phyloP scores from a whole-genome alignment of 37 sponge, comb jelly and placozoan genomes.

The Aphrocallistes beatrix region DNA sequence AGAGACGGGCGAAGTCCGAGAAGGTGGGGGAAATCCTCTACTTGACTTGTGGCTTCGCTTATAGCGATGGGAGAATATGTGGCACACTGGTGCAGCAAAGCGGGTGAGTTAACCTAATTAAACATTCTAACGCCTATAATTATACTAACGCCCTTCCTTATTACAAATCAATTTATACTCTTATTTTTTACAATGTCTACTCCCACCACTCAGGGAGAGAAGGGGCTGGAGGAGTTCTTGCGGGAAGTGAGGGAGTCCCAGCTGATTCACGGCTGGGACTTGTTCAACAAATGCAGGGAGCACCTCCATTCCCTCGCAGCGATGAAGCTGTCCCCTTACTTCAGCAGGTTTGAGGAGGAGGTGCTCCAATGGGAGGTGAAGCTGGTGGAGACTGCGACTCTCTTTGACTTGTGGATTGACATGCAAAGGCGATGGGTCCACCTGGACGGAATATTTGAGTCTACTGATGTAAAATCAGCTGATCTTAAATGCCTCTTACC shows the following conservation, averaged over 20 bases:
- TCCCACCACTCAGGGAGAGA: too few relatives aligned
- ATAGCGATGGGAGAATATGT: too few relatives aligned
- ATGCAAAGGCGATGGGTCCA: conserved; percentile 96
- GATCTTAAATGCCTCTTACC: conserved; percentile 89
- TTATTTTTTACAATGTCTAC: too few relatives aligned
- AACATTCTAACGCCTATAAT: too few relatives aligned
- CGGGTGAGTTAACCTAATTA: too few relatives aligned
- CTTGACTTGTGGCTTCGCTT: too few relatives aligned
- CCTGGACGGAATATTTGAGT: conserved; percentile 87
- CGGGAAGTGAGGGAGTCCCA: conserved; percentile 68
- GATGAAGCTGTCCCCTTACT: conserved; percentile 88
- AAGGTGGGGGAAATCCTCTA: too few relatives aligned
- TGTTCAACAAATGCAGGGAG: conserved; percentile 70
- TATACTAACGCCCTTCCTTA: too few relatives aligned
- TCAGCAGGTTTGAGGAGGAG: conserved; percentile 90
- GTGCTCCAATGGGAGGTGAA: conserved; percentile 87
- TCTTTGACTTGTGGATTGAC: conserved; percentile 98
- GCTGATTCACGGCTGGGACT: conserved; percentile 68
- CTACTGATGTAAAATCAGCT: too few relatives aligned
- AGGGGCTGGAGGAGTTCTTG: conserved; percentile 91
- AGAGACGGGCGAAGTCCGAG: too few relatives aligned
- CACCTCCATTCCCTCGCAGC: conserved; percentile 55
- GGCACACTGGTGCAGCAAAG: too few relatives aligned
- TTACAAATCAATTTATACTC: too few relatives aligned
- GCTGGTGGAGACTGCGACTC: conserved; percentile 64